Evolutionary conservation across 2,888 invertebrate species (phyloP).

Genomic region (Rhorus exstirpatorius): DNA sequence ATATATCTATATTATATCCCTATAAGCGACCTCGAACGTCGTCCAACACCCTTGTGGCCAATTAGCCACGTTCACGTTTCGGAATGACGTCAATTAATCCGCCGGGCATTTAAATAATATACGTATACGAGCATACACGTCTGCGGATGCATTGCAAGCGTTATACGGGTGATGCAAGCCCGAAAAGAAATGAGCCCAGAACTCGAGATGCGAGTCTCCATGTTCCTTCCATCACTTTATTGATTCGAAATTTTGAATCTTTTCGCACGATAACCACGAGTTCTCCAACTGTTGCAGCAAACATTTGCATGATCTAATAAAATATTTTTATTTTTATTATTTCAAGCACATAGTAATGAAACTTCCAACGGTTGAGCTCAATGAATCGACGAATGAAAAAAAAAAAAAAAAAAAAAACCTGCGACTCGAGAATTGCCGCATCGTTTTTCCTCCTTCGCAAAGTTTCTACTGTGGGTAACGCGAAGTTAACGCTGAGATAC

Average conservation of each 20-base stretch:
- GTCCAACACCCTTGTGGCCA: constrained; percentile 57
- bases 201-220: constrained; percentile 1
- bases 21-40: constrained; percentile 39
- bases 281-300: too few species aligned
- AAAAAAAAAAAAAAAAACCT: too few species aligned
- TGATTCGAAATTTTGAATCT: neutral
- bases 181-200: neutral
- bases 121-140: constrained; percentile 20
- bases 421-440: too few species aligned
- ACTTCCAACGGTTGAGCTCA: too few species aligned
- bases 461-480: too few species aligned
- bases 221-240: neutral
- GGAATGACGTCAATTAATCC: constrained; percentile 65
- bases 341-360: too few species aligned
- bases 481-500: too few species aligned
- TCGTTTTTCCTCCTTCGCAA: too few species aligned
- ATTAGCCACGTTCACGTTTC: constrained; percentile 67
- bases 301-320: too few species aligned
- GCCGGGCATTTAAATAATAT: constrained; percentile 33
- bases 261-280: too few species aligned
- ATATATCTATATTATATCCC: neutral
- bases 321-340: too few species aligned
- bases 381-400: too few species aligned
- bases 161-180: neutral
- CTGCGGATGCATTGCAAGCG: constrained; percentile 7